A percentile compares a stretch with the other conserved stretches of the same genome.
Conservation (phyloP, 2,797 vertebrate genomes). For the Echeneis naucrates region DNA sequence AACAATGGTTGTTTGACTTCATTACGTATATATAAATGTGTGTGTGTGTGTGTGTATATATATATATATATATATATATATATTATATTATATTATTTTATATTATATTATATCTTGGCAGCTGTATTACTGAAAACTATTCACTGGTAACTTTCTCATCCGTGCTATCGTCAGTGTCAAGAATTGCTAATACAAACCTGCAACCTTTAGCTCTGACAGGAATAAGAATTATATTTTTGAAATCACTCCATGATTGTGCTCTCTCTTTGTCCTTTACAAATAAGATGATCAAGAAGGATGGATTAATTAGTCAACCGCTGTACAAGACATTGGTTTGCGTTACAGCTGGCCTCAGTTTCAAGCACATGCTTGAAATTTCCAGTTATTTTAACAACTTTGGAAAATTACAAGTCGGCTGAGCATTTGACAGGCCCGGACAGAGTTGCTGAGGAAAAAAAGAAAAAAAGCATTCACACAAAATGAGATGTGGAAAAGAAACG, state of each 20-base stretch:
- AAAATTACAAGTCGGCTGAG: slow-evolving; percentile 49
- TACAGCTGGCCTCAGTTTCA: slow-evolving; percentile 26
- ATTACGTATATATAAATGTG: no score
- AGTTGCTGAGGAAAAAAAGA: slow-evolving; percentile 27
- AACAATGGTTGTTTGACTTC: no score
- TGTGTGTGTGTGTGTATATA: no score
- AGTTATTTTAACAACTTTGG: slow-evolving; percentile 18
- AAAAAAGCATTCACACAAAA: slow-evolving; percentile 9
- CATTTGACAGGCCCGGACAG: slow-evolving; percentile 47
- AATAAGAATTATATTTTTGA: slow-evolving; percentile 4
- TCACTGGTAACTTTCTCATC: not conserved
- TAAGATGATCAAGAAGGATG: slow-evolving; percentile 9
- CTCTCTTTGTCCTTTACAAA: slow-evolving; percentile 8
- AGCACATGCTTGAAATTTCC: slow-evolving; percentile 39
- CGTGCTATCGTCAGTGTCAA: not conserved
- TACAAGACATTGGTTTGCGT: slow-evolving; percentile 36
- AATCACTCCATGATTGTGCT: not conserved
- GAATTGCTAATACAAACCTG: not conserved
- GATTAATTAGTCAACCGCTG: slow-evolving; percentile 21
- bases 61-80: no score
- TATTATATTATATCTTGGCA: no score
- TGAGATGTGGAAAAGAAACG: slow-evolving; percentile 21
- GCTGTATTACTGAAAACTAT: no score
- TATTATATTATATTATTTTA: no score
- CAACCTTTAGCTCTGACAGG: not conserved